A percentile compares a stretch with the other conserved stretches of the same genome.
Evolutionary conservation across 2,113 vertebrate genomes (phyloP).

Genomic region (Phodopus roborovskii): DNA sequence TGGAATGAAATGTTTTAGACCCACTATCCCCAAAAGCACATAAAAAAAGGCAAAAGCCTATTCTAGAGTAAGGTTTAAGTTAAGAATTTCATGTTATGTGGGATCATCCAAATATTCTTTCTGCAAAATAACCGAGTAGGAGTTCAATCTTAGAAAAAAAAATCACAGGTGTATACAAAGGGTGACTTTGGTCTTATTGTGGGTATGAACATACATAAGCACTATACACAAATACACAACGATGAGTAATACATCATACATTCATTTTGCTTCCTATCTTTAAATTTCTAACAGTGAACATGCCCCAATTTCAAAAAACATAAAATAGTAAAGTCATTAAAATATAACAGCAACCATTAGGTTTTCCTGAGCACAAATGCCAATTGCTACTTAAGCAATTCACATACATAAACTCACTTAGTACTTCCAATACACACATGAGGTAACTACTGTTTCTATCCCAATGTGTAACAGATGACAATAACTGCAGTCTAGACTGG

Average conservation of each 20-base stretch:
- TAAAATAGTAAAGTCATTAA: not conserved
- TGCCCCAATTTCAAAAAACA: not conserved
- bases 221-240: not conserved
- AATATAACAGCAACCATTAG: not conserved
- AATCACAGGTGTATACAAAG: not conserved
- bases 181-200: not conserved
- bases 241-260: not conserved
- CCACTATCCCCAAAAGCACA: not conserved
- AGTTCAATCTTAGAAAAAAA: not conserved
- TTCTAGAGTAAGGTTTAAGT: not conserved
- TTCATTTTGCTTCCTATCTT: not conserved
- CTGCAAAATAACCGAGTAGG: not conserved
- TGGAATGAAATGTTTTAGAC: not conserved
- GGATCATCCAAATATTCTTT: not conserved
- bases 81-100: not conserved
- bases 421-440: not conserved
- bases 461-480: not conserved
- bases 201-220: not conserved
- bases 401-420: not conserved
- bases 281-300: slow-evolving; percentile 11
- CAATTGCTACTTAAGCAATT: not conserved
- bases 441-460: not conserved
- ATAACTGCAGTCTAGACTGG: not conserved
- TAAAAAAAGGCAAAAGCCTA: not conserved
- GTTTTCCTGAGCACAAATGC: not conserved